Base-by-base conservation (phyloP, 2,888 invertebrate genomes). In the Silvanus unidentatus region DNA sequence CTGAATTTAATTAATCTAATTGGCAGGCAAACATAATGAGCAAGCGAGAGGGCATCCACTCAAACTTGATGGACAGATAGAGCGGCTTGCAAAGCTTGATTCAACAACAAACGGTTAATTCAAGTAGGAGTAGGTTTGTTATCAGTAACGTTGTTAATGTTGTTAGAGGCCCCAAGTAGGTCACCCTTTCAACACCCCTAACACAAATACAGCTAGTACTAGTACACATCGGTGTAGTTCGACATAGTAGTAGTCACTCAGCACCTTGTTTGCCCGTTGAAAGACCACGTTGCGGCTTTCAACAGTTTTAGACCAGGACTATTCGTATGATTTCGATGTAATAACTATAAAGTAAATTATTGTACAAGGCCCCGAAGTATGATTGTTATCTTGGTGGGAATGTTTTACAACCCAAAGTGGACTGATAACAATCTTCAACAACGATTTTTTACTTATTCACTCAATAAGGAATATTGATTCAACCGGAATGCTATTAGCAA, bases 231-330 rank as follows among this genome's bases (percentile, higher is more conserved):
- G n/a, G n/a, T n/a, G n/a, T n/a, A 36, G 37, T 22, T 45, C 27
- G 39, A 42, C 16, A 3, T 37, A 14, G 35, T 41, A 44, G 46
- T 44, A 39, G 39, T 35, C 37, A 29, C 29, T 45, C 43, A 43
- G 43, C 43, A 43, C 40, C 38, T 43, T 47, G 40, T 49, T 49
- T 42, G 46, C 39, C 42, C 46, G 42, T 49, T 35, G 46, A 49
- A 44, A 39, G 28, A 43, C 16, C 39, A 42, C 42, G 40, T 36
- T 44, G 49, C 38, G 49, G 49, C 42, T 42, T 28, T 42, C 37
- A 32, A 9, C 32, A 11, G 32, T 32, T 4, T 9, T 11, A 32
- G 3, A 32, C 32, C 3, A 3, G 8, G 3, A 22, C 8, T 22
- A 32, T 32, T 32, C 5, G 6, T 32, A 32, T 32, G 32, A 32